These are phyloP conservation scores for Callosobruchus maculatus DNA, from an alignment of 2,888 invertebrate species.

Conservation along the genomic window DNA sequence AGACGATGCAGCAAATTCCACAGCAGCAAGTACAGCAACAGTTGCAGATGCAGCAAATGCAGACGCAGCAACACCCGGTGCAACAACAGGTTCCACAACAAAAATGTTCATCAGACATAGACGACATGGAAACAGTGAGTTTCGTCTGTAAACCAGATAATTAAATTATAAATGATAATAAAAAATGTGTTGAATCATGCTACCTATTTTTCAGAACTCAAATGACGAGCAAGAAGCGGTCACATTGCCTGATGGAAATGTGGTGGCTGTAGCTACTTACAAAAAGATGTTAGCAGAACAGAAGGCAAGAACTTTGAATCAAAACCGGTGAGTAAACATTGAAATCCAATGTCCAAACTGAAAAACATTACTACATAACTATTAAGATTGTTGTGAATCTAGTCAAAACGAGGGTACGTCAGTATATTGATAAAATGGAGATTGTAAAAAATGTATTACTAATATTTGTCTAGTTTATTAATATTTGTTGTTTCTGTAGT, in stretches of 20 bases:
- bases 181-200: background rate
- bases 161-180: too few species aligned
- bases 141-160: background rate
- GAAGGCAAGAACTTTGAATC: slow-evolving; percentile 22
- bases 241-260: slow-evolving; percentile 32
- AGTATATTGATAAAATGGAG: too few species aligned
- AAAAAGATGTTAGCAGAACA: slow-evolving; percentile 33
- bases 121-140: slow-evolving; percentile 18
- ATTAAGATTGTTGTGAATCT: too few species aligned
- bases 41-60: background rate
- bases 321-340: slow-evolving; percentile 14
- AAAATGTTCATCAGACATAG: slow-evolving; percentile 11
- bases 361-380: too few species aligned
- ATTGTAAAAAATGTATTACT: too few species aligned
- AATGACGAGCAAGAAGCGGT: slow-evolving; percentile 28
- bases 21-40: background rate
- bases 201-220: slow-evolving; percentile 15
- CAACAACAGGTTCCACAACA: slow-evolving; percentile 8
- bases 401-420: too few species aligned
- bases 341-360: too few species aligned
- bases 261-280: slow-evolving; percentile 32
- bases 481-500: too few species aligned
- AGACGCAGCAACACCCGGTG: background rate
- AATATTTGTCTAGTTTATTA: too few species aligned
- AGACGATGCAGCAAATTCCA: background rate